Conservation (phyloP, 2,888 invertebrate species). For the Pristionchus exspectatus region DNA sequence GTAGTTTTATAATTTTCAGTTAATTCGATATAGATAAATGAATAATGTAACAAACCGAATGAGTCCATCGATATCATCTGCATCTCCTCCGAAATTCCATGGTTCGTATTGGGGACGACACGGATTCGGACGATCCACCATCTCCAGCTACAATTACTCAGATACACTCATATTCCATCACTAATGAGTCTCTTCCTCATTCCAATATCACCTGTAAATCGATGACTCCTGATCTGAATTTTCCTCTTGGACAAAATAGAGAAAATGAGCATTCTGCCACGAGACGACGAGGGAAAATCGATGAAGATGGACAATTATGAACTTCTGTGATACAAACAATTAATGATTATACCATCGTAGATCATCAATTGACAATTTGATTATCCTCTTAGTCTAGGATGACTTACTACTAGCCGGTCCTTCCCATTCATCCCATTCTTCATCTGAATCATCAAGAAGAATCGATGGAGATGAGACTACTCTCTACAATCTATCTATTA, state of each 20-base stretch:
- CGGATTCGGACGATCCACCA: constrained; percentile 50
- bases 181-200: not conserved
- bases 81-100: constrained; percentile 43
- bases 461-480: not conserved
- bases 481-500: not conserved
- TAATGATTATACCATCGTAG: not conserved
- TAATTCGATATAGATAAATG: not conserved
- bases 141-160: constrained; percentile 43
- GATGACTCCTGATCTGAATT: constrained; percentile 87
- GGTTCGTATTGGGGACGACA: constrained; percentile 45
- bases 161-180: too few species aligned
- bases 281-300: constrained; percentile 78
- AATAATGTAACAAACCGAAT: constrained; percentile 18
- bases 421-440: constrained; percentile 53
- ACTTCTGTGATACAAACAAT: not conserved
- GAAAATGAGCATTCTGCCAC: constrained; percentile 95
- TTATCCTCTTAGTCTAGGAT: not conserved
- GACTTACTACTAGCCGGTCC: constrained; percentile 29
- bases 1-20: not conserved
- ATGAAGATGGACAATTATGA: constrained; percentile 21
- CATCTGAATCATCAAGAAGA: constrained; percentile 47
- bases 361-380: not conserved
- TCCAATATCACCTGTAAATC: constrained; percentile 87
- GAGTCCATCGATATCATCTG: constrained; percentile 45
- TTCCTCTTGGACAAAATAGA: constrained; percentile 94